A percentile compares a stretch with the other conserved stretches of the same genome.
Conservation (phyloP, 2,113 vertebrate species). For the Sprattus sprattus region DNA sequence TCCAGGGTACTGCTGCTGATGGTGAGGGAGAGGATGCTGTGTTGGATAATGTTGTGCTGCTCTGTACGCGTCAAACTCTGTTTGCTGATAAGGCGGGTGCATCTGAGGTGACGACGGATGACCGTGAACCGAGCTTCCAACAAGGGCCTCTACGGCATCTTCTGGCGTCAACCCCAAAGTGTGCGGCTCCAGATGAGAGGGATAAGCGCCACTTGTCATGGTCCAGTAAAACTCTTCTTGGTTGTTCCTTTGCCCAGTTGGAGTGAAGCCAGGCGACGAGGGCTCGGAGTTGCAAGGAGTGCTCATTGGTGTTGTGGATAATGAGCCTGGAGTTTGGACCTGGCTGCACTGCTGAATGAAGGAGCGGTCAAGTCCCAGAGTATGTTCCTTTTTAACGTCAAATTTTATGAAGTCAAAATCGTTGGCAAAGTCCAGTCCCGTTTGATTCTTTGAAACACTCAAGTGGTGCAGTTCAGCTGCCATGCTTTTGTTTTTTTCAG, state of each 20-base stretch:
- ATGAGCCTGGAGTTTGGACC: conserved; percentile 91
- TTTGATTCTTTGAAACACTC: conserved; percentile 81
- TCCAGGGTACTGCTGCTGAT: conserved; percentile 60
- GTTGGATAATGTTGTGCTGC: conserved; percentile 57
- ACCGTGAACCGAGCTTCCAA: conserved; percentile 77
- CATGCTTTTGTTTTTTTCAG: conserved; percentile 64
- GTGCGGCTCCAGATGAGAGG: conserved; percentile 91
- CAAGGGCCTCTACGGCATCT: conserved; percentile 95
- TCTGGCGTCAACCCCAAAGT: conserved; percentile 90
- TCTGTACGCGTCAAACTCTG: conserved; percentile 71
- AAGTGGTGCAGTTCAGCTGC: conserved; percentile 84
- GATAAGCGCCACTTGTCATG: conserved; percentile 86
- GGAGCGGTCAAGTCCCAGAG: conserved; percentile 86
- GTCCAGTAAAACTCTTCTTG: conserved; percentile 95
- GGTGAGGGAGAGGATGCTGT: conserved; percentile 30
- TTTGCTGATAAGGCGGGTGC: conserved; percentile 82
- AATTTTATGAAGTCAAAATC: conserved; percentile 98
- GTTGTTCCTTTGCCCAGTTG: conserved; percentile 86
- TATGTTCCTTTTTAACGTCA: conserved; percentile 92
- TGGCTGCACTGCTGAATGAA: conserved; percentile 88
- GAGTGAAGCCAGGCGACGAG: conserved; percentile 92
- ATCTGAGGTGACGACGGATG: conserved; percentile 78
- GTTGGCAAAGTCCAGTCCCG: conserved; percentile 93
- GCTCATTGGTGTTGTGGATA: conserved; percentile 94
- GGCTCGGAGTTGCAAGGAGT: conserved; percentile 96